These are phyloP conservation scores for Acanthosepion lycidas DNA, from an alignment of 2,888 invertebrate genomes.

Conservation along the genomic window DNA sequence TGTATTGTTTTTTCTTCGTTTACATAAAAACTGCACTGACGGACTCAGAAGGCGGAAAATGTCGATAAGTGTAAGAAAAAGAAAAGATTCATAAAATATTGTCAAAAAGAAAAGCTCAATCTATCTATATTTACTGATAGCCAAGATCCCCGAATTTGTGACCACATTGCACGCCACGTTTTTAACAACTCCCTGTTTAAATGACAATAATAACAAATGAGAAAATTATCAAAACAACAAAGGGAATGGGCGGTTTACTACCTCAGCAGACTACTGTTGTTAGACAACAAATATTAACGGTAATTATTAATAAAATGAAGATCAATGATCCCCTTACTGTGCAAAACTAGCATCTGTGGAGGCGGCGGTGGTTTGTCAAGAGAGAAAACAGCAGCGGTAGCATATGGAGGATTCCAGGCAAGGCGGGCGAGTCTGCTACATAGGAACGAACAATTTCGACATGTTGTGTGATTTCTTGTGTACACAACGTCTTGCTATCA, in stretches of 20 bases:
- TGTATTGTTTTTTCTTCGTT: too few relatives aligned
- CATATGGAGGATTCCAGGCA: not conserved
- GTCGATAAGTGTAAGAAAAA: not conserved
- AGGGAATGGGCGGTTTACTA: not conserved
- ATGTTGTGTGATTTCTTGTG: not conserved
- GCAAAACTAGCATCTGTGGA: not conserved
- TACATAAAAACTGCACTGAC: too few relatives aligned
- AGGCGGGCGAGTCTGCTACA: not conserved
- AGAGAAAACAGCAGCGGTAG: not conserved
- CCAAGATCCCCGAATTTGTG: not conserved
- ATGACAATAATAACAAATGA: not conserved
- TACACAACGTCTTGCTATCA: not conserved
- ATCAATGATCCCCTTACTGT: not conserved
- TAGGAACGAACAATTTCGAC: constrained; percentile 2
- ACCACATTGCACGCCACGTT: not conserved
- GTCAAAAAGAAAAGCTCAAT: not conserved
- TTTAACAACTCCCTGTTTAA: not conserved
- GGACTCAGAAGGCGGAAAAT: not conserved
- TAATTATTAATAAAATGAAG: not conserved
- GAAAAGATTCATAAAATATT: not conserved
- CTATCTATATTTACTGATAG: not conserved
- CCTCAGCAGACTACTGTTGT: not conserved
- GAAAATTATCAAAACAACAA: not conserved
- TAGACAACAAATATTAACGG: not conserved
- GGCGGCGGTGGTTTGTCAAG: not conserved